Conservation (phyloP, 2,113 vertebrate species). For the Strix uralensis region DNA sequence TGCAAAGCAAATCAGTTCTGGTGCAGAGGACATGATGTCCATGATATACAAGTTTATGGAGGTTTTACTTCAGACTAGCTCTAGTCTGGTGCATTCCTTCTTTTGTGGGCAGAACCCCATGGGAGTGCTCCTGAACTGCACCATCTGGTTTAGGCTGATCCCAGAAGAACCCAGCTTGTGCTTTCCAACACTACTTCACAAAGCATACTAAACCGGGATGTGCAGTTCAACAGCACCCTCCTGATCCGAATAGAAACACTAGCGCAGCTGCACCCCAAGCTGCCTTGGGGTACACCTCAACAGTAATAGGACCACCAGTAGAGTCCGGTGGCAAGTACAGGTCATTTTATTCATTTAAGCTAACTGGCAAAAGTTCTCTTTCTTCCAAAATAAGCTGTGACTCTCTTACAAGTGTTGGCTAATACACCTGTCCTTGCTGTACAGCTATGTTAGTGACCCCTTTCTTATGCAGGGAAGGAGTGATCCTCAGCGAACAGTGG, state of each 20-base stretch:
- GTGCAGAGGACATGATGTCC: neutral
- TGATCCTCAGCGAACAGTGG: neutral
- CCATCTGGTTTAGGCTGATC: neutral
- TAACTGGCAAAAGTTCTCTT: neutral
- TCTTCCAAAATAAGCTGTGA: neutral
- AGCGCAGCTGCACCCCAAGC: neutral
- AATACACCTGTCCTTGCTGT: neutral
- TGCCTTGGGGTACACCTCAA: neutral
- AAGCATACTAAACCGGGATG: neutral
- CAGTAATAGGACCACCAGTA: neutral
- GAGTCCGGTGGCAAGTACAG: neutral
- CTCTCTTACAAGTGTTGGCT: neutral
- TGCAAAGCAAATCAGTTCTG: neutral
- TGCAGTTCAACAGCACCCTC: neutral
- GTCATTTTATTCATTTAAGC: neutral
- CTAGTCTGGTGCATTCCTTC: neutral
- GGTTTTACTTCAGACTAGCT: neutral
- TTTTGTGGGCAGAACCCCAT: neutral
- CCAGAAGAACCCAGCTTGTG: neutral
- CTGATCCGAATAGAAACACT: neutral
- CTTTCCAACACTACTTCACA: neutral
- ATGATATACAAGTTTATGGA: neutral
- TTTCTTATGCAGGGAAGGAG: neutral
- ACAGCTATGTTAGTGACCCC: neutral
- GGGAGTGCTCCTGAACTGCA: neutral